Conservation (phyloP, 2,113 vertebrate genomes). For the Orthochromis indermauri region DNA sequence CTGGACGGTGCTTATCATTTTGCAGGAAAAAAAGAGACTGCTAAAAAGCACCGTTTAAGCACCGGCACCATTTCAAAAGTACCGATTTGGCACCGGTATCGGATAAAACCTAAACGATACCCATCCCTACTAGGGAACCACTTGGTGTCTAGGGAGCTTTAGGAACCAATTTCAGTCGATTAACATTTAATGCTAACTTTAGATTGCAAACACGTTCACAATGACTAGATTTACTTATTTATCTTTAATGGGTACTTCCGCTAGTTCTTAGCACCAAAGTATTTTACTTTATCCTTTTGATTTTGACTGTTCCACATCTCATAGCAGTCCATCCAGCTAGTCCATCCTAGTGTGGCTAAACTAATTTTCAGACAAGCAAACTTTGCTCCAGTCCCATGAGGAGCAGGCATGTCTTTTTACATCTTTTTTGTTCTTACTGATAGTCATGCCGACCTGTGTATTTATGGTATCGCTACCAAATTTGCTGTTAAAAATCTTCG, state of each 20-base stretch:
- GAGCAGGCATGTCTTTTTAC: not conserved
- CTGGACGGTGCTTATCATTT: not conserved
- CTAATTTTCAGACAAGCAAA: not conserved
- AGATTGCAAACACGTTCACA: not conserved
- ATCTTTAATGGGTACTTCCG: not conserved
- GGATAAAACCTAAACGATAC: not conserved
- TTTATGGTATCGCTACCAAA: not conserved
- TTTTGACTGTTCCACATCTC: not conserved
- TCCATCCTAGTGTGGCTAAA: not conserved
- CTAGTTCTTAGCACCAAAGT: not conserved
- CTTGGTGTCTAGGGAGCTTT: not conserved
- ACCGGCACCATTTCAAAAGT: accelerated
- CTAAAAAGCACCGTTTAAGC: not conserved
- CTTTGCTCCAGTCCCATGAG: not conserved
- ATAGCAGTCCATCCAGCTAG: not conserved
- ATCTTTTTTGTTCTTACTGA: not conserved
- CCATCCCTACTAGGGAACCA: not conserved
- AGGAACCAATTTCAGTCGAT: not conserved
- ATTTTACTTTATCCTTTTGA: not conserved
- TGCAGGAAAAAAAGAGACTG: not conserved
- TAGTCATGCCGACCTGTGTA: not conserved
- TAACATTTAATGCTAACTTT: not conserved
- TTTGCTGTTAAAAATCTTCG: not conserved
- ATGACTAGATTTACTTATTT: not conserved
- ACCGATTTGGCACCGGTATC: not conserved